These are phyloP conservation scores for Paedocypris micromegethes DNA, from an alignment of 2,797 vertebrate genomes.

Conservation along the genomic window DNA sequence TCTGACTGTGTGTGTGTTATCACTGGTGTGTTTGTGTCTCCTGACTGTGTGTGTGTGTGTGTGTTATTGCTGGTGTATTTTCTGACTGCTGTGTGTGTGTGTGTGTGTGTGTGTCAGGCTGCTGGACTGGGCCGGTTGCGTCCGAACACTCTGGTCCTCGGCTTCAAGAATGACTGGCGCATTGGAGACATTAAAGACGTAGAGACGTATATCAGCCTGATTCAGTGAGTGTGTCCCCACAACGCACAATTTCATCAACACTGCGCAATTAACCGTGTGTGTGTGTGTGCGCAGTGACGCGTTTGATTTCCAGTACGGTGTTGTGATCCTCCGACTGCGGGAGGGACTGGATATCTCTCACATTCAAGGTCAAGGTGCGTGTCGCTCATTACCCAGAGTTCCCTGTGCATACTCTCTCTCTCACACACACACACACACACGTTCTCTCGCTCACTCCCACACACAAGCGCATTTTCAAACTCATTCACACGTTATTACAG, in stretches of 20 bases:
- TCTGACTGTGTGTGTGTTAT: constrained; percentile 78
- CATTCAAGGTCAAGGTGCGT: constrained; percentile 91
- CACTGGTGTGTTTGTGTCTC: too few species aligned
- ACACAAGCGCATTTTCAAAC: too few species aligned
- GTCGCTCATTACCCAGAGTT: background rate
- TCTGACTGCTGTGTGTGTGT: constrained; percentile 1
- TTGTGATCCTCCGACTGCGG: constrained; percentile 85
- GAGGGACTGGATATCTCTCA: constrained; percentile 95
- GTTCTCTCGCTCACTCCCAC: too few species aligned
- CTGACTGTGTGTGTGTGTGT: too few species aligned
- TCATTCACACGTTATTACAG: too few species aligned
- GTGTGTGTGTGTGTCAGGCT: constrained; percentile 65
- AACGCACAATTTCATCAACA: too few species aligned
- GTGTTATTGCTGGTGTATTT: background rate
- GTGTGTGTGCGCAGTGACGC: constrained; percentile 73
- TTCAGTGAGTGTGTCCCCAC: constrained; percentile 79
- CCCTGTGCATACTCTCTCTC: too few species aligned
- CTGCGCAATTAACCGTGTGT: too few species aligned
- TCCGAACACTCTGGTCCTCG: constrained; percentile 91
- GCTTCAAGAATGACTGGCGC: constrained; percentile 95
- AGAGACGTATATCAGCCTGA: constrained; percentile 91
- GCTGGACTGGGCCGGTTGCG: constrained; percentile 89
- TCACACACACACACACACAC: too few species aligned
- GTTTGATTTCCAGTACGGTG: constrained; percentile 91
- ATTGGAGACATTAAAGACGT: constrained; percentile 90